These are phyloP conservation scores for Ichneumoninae sp. DNA, from an alignment of 2,888 invertebrate genomes.

Conservation along the genomic window DNA sequence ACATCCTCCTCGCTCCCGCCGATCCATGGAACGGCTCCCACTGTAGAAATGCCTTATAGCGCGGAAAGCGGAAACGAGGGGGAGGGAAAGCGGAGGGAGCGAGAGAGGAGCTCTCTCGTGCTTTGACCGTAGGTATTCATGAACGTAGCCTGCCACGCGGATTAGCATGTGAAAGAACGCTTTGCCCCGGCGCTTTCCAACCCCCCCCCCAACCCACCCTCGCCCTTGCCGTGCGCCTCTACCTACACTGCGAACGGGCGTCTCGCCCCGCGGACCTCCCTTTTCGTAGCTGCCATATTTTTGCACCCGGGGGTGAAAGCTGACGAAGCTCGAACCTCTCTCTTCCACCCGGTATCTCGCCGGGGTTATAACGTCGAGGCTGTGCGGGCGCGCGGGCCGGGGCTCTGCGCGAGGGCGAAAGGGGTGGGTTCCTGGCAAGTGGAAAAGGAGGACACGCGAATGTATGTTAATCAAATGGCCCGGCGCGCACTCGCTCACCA, in stretches of 20 bases:
- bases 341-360: conserved; percentile 30
- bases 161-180: conserved; percentile 84
- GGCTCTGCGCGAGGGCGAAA: background rate
- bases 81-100: conserved; percentile 21
- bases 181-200: conserved; percentile 79
- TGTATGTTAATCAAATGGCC: conserved; percentile 71
- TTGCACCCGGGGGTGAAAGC: conserved; percentile 62
- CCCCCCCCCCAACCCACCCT: conserved; percentile 44
- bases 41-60: conserved; percentile 52
- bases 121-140: conserved; percentile 83
- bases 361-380: background rate
- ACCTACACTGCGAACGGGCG: conserved; percentile 29
- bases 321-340: conserved; percentile 58
- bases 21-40: conserved; percentile 11
- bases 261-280: conserved; percentile 49
- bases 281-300: conserved; percentile 65
- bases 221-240: conserved; percentile 43
- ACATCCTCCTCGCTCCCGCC: conserved; percentile 20
- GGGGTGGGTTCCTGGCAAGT: conserved; percentile 60
- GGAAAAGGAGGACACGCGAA: conserved; percentile 68
- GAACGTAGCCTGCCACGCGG: conserved; percentile 79
- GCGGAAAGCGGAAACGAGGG: conserved; percentile 50
- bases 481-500: conserved; percentile 58
- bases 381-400: background rate
- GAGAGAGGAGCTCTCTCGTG: conserved; percentile 61